Evolutionary conservation across 2,888 invertebrate genomes (phyloP).

Genomic region (Micoletzkya japonica): DNA sequence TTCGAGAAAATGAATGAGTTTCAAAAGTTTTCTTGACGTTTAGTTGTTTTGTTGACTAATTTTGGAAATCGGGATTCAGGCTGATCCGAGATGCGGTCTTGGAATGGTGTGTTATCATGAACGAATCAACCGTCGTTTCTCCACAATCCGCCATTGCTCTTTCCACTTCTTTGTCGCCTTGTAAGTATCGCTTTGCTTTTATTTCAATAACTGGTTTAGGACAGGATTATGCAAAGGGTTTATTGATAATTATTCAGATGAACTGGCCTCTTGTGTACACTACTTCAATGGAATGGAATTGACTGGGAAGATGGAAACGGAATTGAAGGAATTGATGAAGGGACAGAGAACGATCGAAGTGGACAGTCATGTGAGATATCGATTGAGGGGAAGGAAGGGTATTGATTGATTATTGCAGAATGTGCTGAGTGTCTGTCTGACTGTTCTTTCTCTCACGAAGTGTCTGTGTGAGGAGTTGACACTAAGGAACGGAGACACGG

Average conservation of each 20-base stretch:
- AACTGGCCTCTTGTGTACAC: slow-evolving; percentile 1
- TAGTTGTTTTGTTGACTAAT: no score
- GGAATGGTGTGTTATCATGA: not conserved
- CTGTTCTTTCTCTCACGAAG: not conserved
- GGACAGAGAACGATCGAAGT: not conserved
- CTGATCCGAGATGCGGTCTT: not conserved
- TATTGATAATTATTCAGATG: slow-evolving; percentile 6
- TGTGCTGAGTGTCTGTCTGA: not conserved
- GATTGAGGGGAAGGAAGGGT: not conserved
- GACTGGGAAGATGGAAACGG: not conserved
- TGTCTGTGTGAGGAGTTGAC: not conserved
- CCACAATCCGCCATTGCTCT: not conserved
- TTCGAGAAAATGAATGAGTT: no score
- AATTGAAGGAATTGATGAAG: not conserved
- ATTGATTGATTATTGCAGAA: not conserved
- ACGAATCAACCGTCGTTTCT: not conserved
- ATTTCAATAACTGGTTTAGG: not conserved
- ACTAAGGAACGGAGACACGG: slow-evolving; percentile 3
- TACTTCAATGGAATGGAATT: slow-evolving; percentile 19
- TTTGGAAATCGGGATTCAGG: no score
- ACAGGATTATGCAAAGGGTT: not conserved
- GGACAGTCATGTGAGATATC: not conserved
- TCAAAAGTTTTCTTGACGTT: no score
- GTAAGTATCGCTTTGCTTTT: not conserved
- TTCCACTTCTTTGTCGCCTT: not conserved